Evolutionary conservation across 2,113 vertebrate species (phyloP).

Genomic region (Rhombomys opimus): DNA sequence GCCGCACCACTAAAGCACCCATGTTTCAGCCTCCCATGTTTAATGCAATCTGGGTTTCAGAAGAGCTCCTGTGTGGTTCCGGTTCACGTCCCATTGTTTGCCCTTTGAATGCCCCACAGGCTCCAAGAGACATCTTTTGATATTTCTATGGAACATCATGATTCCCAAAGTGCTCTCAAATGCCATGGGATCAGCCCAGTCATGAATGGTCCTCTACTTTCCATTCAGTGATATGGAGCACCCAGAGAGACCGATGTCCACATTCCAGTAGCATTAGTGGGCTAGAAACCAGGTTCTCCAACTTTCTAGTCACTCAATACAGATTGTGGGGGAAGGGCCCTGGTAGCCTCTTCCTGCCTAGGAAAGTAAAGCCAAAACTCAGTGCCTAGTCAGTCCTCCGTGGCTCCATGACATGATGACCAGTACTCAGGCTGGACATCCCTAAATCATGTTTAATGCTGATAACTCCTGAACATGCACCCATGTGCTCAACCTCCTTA

Average conservation of each 20-base stretch:
- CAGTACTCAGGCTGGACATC: neutral
- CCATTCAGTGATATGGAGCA: neutral
- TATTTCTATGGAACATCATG: neutral
- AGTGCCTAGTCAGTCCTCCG: neutral
- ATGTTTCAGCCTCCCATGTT: too few species aligned
- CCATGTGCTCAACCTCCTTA: constrained; percentile 18
- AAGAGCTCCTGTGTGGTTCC: neutral
- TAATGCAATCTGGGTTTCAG: neutral
- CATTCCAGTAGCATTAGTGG: neutral
- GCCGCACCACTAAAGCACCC: neutral
- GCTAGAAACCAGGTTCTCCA: neutral
- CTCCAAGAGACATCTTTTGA: neutral
- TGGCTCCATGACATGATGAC: neutral
- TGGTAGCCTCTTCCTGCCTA: neutral
- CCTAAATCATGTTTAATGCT: neutral
- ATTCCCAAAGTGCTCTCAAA: neutral
- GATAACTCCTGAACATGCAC: neutral
- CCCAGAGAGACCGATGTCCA: neutral
- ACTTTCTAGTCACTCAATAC: neutral
- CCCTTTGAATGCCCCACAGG: neutral
- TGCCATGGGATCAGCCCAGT: neutral
- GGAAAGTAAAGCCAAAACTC: neutral
- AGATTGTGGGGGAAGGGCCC: neutral
- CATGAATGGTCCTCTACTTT: neutral
- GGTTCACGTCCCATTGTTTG: neutral